Evolutionary conservation across 2,888 invertebrate genomes (phyloP), one percentile per base, ranked within the genome.

Genomic region (Acleris literana): DNA sequence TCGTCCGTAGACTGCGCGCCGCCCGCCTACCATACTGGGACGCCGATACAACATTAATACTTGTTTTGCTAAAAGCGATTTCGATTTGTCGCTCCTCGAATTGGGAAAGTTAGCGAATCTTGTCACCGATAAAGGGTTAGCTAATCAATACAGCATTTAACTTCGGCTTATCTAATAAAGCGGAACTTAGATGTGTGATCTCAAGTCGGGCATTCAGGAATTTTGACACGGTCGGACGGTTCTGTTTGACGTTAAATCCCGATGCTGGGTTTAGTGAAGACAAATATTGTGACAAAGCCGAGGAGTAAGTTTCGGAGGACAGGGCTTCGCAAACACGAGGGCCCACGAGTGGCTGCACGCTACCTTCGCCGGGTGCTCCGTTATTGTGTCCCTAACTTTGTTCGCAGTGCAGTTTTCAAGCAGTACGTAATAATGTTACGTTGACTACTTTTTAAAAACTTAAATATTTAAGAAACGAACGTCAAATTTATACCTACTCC

Each of bases 41-140:
- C 83, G 81, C 85, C 89, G 89, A 91, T 90, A 90, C 90, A 90
- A 90, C 90, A 91, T 92, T 92, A 92, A 92, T 92, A 92, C 92
- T 91, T 91, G 89, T 91, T 91, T 91, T 88, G 87, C 88, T 88
- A 89, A 90, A 90, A 91, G 87, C 89, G 87, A 90, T 90, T 91
- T 89, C 91, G 92, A 91, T 92, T 92, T 91, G 91, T 91, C 86
- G 89, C 86, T 84, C 85, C 82, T 82, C 81, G 83, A 88, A 90
- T 91, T 86, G 88, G 81, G 78, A 91, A 92, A 91, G 90, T 91
- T 91, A 84, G 87, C 82, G 82, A 83, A 89, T 89, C 90, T 90
- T 90, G 88, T 89, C 90, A 90, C 81, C 87, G 89, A 90, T 90
- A 90, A 90, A 90, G 89, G 88, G 85, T 87, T 86, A 78, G 76